Percentiles rank a stretch among this genome's conserved stretches.
Conservation (phyloP, 2,797 vertebrate genomes). For the Accipiter fasciatus region DNA sequence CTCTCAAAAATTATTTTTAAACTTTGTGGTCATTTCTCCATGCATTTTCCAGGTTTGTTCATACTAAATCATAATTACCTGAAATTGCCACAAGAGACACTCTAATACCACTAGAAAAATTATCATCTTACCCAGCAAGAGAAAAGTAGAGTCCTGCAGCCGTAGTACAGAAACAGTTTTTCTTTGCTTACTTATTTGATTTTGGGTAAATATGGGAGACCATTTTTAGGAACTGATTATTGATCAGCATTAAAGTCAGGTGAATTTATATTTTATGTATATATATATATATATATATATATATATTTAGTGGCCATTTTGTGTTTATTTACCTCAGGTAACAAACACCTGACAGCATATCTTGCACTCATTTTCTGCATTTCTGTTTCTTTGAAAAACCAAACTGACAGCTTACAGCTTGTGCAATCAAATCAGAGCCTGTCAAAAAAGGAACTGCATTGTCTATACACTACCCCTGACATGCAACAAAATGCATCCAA, state of each 20-base stretch:
- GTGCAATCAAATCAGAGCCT: background rate
- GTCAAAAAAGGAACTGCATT: background rate
- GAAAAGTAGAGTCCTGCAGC: background rate
- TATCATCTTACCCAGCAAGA: background rate
- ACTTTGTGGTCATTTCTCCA: background rate
- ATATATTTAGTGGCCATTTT: background rate
- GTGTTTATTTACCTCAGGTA: background rate
- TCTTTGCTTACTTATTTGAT: background rate
- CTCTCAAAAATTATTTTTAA: background rate
- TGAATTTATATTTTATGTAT: background rate
- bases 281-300: background rate
- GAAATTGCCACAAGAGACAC: slow-evolving; percentile 59
- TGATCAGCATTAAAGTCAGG: background rate
- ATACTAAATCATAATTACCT: slow-evolving; percentile 36
- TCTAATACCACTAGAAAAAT: slow-evolving; percentile 53
- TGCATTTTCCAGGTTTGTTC: background rate
- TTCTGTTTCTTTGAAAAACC: background rate
- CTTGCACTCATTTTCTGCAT: background rate
- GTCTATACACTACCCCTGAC: background rate
- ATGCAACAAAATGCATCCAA: background rate
- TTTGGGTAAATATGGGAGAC: background rate
- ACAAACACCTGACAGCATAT: fast-evolving
- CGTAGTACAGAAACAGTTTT: background rate
- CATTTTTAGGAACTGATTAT: background rate
- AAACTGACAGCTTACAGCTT: background rate